These are phyloP conservation scores for Coenobita brevimanus DNA, from an alignment of 1,140 invertebrate genomes.

Conservation along the genomic window DNA sequence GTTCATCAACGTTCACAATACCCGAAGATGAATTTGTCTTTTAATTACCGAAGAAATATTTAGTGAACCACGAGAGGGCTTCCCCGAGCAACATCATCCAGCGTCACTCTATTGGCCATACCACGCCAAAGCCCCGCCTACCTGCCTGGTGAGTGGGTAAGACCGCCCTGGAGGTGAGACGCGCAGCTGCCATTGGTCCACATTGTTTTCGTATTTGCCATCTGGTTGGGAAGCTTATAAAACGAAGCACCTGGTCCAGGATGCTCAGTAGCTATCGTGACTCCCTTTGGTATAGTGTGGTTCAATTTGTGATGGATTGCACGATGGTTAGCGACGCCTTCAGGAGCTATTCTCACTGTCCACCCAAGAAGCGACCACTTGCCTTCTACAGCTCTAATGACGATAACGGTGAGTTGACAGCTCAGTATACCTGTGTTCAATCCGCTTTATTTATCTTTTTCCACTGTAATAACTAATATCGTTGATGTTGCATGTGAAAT, in stretches of 20 bases:
- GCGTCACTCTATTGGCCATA: too few species aligned
- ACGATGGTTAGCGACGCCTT: constrained; percentile 37
- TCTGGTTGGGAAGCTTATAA: constrained; percentile 35
- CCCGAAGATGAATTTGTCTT: too few species aligned
- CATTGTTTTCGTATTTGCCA: constrained; percentile 49
- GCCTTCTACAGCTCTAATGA: constrained; percentile 36
- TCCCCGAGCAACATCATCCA: neutral
- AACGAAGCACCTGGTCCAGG: constrained; percentile 10
- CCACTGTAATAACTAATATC: too few species aligned
- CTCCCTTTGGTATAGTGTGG: neutral
- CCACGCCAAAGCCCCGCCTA: constrained; percentile 36
- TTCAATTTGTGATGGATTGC: constrained; percentile 40
- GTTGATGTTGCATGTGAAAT: too few species aligned
- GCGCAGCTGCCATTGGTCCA: constrained; percentile 40
- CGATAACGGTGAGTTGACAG: constrained; percentile 41
- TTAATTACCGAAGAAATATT: too few species aligned
- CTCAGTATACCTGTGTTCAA: too few species aligned
- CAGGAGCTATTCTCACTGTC: constrained; percentile 52
- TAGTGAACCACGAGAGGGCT: neutral
- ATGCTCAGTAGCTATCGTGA: constrained; percentile 49
- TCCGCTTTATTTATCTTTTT: too few species aligned
- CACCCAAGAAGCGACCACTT: constrained; percentile 44
- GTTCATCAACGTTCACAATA: too few species aligned
- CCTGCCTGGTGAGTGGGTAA: constrained; percentile 18
- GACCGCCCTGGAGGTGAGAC: neutral